Conservation (phyloP, 2,888 invertebrate genomes). For the Drosophila incognita region DNA sequence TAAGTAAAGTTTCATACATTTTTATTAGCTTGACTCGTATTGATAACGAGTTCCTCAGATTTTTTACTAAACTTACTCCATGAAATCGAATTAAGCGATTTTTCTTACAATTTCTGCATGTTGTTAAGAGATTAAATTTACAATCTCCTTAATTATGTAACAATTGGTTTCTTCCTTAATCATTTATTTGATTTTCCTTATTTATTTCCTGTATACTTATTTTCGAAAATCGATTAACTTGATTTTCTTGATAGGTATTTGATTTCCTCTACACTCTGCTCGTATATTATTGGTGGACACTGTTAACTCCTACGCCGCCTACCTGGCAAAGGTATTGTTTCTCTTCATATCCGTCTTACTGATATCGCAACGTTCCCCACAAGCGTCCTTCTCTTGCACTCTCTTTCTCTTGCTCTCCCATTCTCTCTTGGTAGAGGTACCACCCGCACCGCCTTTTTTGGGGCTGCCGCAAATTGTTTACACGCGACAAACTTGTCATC, state of each 20-base stretch:
- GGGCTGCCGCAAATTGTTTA: slow-evolving; percentile 74
- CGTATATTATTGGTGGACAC: slow-evolving; percentile 32
- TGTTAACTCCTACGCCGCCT: slow-evolving; percentile 50
- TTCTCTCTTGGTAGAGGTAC: slow-evolving; percentile 4
- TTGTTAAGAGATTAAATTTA: not conserved
- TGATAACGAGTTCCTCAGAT: not conserved
- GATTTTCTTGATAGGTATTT: not conserved
- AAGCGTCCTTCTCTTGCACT: not conserved
- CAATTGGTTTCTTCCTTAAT: too few relatives aligned
- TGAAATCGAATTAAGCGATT: not conserved
- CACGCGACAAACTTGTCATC: slow-evolving; percentile 79
- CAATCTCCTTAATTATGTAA: too few relatives aligned
- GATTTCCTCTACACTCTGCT: not conserved
- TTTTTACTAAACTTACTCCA: not conserved
- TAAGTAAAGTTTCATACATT: not conserved
- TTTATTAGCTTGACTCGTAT: not conserved
- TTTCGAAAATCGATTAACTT: not conserved
- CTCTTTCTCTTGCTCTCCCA: slow-evolving; percentile 1
- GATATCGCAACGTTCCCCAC: slow-evolving; percentile 53
- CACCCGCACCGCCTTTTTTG: slow-evolving; percentile 67
- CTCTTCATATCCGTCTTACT: slow-evolving; percentile 61
- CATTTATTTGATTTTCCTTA: too few relatives aligned
- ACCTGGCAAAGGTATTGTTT: slow-evolving; percentile 46
- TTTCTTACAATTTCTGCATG: too few relatives aligned
- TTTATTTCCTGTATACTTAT: not conserved